Conservation (phyloP, 1,140 invertebrate genomes). For the Cryptotermes secundus region DNA sequence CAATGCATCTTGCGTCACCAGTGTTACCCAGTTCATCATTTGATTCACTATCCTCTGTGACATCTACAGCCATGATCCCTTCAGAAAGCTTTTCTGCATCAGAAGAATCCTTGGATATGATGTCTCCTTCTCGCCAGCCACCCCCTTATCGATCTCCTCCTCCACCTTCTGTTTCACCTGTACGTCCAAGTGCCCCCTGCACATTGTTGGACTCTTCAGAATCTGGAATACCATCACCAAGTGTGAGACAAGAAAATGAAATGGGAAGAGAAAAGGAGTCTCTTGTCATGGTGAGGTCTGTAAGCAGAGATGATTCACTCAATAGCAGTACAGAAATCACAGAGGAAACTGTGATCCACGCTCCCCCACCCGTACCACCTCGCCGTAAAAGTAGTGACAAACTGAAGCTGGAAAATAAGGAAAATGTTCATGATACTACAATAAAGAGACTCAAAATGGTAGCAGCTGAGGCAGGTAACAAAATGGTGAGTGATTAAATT, state of each 20-base stretch:
- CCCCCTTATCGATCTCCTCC: constrained; percentile 59
- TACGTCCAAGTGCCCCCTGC: background rate
- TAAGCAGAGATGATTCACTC: background rate
- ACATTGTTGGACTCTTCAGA: background rate
- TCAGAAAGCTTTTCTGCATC: constrained; percentile 41
- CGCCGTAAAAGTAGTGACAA: constrained; percentile 51
- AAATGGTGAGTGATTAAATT: constrained; percentile 3
- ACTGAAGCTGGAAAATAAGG: constrained; percentile 52
- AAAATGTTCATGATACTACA: constrained; percentile 42
- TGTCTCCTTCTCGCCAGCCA: constrained; percentile 52
- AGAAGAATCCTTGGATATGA: constrained; percentile 37
- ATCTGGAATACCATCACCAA: background rate
- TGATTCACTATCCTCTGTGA: constrained; percentile 43
- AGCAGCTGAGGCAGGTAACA: constrained; percentile 1
- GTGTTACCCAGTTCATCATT: constrained; percentile 29
- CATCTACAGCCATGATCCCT: constrained; percentile 42
- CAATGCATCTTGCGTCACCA: constrained; percentile 27
- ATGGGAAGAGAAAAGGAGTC: background rate
- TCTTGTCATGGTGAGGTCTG: background rate
- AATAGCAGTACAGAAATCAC: background rate
- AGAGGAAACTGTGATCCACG: background rate
- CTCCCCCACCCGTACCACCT: constrained; percentile 57
- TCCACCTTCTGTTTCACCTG: constrained; percentile 38
- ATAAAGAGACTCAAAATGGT: constrained; percentile 35
- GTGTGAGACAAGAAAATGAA: background rate